Evolutionary conservation across 2,888 invertebrate genomes (phyloP), one percentile per base, ranked within the genome.

Genomic region (Pseudococcus viburni): DNA sequence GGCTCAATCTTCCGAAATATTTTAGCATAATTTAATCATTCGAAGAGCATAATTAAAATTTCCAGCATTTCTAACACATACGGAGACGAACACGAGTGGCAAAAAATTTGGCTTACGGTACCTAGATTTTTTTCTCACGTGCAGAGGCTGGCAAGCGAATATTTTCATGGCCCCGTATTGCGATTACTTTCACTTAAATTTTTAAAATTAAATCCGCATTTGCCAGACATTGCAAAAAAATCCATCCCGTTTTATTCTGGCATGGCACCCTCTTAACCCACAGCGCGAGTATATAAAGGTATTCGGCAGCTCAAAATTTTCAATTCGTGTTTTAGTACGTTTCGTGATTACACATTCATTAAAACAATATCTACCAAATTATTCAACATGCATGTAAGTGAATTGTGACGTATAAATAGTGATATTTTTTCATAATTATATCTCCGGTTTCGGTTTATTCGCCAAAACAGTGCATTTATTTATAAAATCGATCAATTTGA

Each of bases 11-110:
- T 64, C 64, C 22, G 22, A 64, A 64, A 64, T 64, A 64, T 64
- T 64, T 64, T 64, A 64, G 22, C 64, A 64, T 64, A 64, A 64
- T 64, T 64, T 64, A 64, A 64, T 64, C 64, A 64, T 64, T n/a
- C 22, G 22, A 15, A 17, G 19, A 64, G 64, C 64, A 64, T 64
- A 64, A 64, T 64, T 64, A 64, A 64, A 22, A 64, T 64, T 64
- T 22, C 19, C 64, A 64, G 22, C 64, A 64, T 64, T 64, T 64
- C 9, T 2, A 64, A 64, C 55, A 55, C 55, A 55, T n/a, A 55
- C 55, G 1, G n/a, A n/a, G 11, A 51, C 15, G 15, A 51, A 51
- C 59, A 4, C n/a, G n/a, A 59, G n/a, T 6, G n/a, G n/a, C 59
- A 64, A 64, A 64, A 64, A 64, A 64, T 64, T 64, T 64, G 64